Base-by-base conservation (phyloP, 2,888 invertebrate species). In the Mythimna lalbum region DNA sequence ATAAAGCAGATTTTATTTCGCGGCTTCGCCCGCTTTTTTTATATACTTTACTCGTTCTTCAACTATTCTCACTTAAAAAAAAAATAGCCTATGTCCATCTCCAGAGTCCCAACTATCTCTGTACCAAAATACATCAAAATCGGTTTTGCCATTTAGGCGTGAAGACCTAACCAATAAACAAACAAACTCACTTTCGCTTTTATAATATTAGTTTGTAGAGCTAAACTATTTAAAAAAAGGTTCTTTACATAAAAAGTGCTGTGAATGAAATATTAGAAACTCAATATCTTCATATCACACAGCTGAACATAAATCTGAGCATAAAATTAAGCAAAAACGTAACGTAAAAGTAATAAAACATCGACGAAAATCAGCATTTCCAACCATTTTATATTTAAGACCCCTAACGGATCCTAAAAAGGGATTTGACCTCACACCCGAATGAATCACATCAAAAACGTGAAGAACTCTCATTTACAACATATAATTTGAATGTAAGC, bases 391-490 rank as follows among this genome's bases (percentile, higher is more conserved):
- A 52, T 71, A 74, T 67, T 69, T 75, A 68, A 63, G 56, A 62
- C 47, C 71, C 39, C 43, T 59, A n/a, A 63, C 55, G 60, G 59
- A 62, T 63, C 85, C 69, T 56, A 53, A 69, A 79, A 70, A 70
- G 55, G 75, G 83, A 79, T 82, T 75, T 72, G 43, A 69, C 52
- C 63, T 60, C 66, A 67, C 78, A 78, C 70, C 53, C 68, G 68
- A 65, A 33, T 49, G 65, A 67, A 10, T 69, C 65, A 79, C 72
- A 73, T 85, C 83, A 80, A 71, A 80, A 70, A 57, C 62, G 59
- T 55, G 31, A 68, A 49, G 31, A 79, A 56, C 69, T 80, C 65
- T 73, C 68, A 72, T 80, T 77, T 73, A 72, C 76, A 80, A 67
- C 68, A 80, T 70, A 56, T 72, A 66, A 73, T 73, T 81, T 63